Conservation (phyloP, 1,140 invertebrate species). For the Drosophila nikananu region DNA sequence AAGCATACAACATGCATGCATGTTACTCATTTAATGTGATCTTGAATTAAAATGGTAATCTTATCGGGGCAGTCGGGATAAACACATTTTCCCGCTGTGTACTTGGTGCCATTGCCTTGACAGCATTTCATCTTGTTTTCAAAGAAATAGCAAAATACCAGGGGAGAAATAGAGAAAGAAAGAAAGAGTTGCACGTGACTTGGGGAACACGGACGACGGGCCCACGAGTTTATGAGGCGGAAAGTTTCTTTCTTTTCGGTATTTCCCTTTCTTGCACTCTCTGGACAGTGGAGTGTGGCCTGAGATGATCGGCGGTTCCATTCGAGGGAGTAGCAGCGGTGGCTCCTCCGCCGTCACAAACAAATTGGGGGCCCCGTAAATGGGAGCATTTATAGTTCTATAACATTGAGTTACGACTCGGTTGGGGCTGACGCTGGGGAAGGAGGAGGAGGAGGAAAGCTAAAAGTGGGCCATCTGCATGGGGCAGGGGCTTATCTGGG, state of each 20-base stretch:
- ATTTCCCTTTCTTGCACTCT: constrained; percentile 9
- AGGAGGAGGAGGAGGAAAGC: constrained; percentile 1
- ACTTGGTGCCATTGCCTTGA: constrained; percentile 35
- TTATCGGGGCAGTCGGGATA: neutral
- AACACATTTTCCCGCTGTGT: constrained; percentile 22
- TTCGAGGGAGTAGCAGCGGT: constrained; percentile 33
- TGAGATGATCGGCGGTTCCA: constrained; percentile 54
- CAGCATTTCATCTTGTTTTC: constrained; percentile 53
- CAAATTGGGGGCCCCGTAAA: constrained; percentile 59
- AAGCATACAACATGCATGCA: neutral
- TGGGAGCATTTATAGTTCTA: constrained; percentile 30
- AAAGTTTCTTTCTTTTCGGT: constrained; percentile 59
- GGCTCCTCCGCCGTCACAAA: constrained; percentile 40
- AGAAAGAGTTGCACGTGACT: constrained; percentile 70
- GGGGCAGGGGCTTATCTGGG: constrained; percentile 36
- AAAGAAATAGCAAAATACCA: constrained; percentile 66
- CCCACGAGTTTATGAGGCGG: constrained; percentile 71
- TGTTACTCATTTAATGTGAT: neutral
- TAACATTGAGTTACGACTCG: constrained; percentile 45
- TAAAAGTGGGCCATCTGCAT: constrained; percentile 54
- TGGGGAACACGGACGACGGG: constrained; percentile 4
- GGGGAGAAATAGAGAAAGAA: constrained; percentile 17
- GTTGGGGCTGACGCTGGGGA: neutral
- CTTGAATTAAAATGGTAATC: constrained; percentile 11
- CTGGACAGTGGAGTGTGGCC: constrained; percentile 5